Evolutionary conservation across 2,888 invertebrate genomes (phyloP).

Genomic region (Drosophila borealis): DNA sequence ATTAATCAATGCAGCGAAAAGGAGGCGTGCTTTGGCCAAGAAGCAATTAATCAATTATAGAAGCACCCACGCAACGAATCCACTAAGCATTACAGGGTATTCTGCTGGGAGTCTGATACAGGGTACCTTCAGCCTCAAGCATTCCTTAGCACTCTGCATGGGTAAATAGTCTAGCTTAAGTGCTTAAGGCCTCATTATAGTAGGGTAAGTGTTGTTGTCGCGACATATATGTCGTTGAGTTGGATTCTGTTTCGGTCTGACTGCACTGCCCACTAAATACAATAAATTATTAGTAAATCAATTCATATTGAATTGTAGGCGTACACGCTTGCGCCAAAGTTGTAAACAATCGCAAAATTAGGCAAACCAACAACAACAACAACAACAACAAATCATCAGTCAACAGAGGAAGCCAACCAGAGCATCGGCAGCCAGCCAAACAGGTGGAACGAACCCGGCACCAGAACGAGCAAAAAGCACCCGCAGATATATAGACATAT

Average conservation of each 20-base stretch:
- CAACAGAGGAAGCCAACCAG: conserved; percentile 49
- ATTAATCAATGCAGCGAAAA: conserved; percentile 46
- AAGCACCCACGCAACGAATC: conserved; percentile 54
- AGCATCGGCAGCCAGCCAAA: conserved; percentile 41
- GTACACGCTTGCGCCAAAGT: conserved; percentile 68
- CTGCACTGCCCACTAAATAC: conserved; percentile 78
- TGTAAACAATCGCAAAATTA: conserved; percentile 74
- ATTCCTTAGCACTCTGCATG: conserved; percentile 23
- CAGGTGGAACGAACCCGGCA: conserved; percentile 63
- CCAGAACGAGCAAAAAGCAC: conserved; percentile 27
- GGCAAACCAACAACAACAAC: conserved; percentile 63
- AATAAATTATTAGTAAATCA: conserved; percentile 69
- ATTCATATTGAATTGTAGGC: conserved; percentile 69
- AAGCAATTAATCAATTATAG: conserved; percentile 63
- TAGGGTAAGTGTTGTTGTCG: conserved; percentile 16
- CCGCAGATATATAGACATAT: conserved; percentile 9
- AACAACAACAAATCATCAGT: conserved; percentile 24
- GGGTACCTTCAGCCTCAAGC: conserved; percentile 9
- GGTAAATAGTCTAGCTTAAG: conserved; percentile 39
- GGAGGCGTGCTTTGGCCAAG: conserved; percentile 30
- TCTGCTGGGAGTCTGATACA: background rate
- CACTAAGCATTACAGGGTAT: background rate
- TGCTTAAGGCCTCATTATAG: conserved; percentile 52
- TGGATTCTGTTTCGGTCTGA: conserved; percentile 48
- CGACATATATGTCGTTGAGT: conserved; percentile 11